A percentile compares a stretch with the other conserved stretches of the same genome.
phyloP scores from a whole-genome alignment of 2,888 invertebrate species.

The Allygus modestus region DNA sequence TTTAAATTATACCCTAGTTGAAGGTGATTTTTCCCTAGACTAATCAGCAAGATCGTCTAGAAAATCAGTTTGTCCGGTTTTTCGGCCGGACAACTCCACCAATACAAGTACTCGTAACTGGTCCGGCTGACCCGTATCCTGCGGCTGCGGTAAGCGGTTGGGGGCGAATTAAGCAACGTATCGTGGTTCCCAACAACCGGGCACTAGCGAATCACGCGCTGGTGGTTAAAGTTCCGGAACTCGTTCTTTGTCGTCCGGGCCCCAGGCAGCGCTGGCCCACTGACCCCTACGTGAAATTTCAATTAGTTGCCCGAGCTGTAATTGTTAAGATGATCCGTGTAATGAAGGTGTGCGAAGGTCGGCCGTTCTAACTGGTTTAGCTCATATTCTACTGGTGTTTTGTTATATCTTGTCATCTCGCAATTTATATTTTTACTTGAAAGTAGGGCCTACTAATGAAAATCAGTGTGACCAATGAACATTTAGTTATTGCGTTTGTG shows the following conservation, averaged over 20 bases:
- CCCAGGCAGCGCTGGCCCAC: background rate
- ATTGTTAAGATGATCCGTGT: constrained; percentile 9
- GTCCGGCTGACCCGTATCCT: constrained; percentile 4
- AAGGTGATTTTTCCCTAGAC: background rate
- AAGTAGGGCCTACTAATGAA: no score
- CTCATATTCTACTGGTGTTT: no score
- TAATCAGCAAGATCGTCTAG: background rate
- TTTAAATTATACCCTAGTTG: no score
- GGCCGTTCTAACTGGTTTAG: no score
- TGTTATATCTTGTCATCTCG: no score
- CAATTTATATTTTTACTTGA: no score
- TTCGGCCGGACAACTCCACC: background rate
- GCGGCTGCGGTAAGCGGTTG: background rate
- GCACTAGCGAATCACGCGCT: background rate
- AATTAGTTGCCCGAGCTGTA: background rate
- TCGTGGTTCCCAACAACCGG: background rate
- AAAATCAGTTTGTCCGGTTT: background rate
- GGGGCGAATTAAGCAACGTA: no score
- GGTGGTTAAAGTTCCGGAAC: background rate
- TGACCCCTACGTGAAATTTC: constrained; percentile 28
- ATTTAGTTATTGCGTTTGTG: no score
- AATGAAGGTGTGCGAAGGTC: background rate
- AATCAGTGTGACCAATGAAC: no score
- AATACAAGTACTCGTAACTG: no score
- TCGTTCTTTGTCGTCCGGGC: background rate